Conservation (phyloP, 1,140 invertebrate genomes). For the Drosophila tani region DNA sequence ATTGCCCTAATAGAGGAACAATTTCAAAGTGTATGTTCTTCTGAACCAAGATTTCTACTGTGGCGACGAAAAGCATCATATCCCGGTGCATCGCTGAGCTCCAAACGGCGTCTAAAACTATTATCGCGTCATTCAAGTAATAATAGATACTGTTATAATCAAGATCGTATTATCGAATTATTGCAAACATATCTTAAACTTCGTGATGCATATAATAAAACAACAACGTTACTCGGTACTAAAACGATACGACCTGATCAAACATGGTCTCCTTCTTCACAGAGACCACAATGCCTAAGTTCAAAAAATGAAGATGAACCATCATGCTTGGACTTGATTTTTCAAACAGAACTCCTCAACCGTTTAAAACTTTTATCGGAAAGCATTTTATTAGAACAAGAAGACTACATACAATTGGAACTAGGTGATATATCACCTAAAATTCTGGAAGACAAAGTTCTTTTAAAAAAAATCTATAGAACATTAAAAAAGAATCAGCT, state of each 20-base stretch:
- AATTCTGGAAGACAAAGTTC: conserved; percentile 67
- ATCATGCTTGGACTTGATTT: not conserved
- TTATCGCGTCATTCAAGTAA: conserved; percentile 48
- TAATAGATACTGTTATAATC: conserved; percentile 41
- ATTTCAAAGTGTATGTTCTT: conserved; percentile 92
- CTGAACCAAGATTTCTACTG: conserved; percentile 91
- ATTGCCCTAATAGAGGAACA: conserved; percentile 92
- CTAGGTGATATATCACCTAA: conserved; percentile 39
- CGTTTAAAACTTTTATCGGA: conserved; percentile 37
- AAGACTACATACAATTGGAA: conserved; percentile 25
- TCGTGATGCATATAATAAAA: conserved; percentile 65
- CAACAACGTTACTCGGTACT: conserved; percentile 61
- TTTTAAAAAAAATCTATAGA: conserved; percentile 75
- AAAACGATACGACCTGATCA: conserved; percentile 77
- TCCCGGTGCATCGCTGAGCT: conserved; percentile 87
- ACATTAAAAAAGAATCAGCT: conserved; percentile 76
- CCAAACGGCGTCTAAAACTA: conserved; percentile 86
- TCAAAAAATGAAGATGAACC: not conserved
- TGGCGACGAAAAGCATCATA: conserved; percentile 92
- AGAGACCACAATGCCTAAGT: conserved; percentile 39
- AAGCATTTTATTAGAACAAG: conserved; percentile 6
- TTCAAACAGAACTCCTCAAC: conserved; percentile 36
- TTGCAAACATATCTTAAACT: conserved; percentile 72
- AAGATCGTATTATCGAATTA: conserved; percentile 61
- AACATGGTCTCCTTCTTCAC: conserved; percentile 71